These are phyloP conservation scores for Melanerpes aurifrons DNA, from an alignment of 2,113 vertebrate species.

Conservation along the genomic window DNA sequence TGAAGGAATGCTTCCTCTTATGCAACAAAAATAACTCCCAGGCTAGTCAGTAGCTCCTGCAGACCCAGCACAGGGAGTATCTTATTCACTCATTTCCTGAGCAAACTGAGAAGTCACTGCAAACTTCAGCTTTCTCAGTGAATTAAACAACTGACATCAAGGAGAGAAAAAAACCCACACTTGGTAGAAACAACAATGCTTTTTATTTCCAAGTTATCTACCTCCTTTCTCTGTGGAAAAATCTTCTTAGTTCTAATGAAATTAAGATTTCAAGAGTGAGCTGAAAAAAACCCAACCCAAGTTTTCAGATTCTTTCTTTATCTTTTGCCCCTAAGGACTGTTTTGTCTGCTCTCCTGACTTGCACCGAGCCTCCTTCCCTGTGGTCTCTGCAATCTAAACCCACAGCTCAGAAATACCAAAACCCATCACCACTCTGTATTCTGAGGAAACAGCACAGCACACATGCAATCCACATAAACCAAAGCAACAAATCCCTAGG, in stretches of 20 bases:
- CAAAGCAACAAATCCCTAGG: rapidly evolving
- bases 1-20: neutral
- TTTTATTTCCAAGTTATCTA: neutral
- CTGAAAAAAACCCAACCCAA: neutral
- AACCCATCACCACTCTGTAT: neutral
- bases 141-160: neutral
- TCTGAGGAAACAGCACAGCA: neutral
- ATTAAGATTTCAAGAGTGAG: neutral
- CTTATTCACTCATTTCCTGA: neutral
- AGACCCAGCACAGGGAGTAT: neutral
- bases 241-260: neutral
- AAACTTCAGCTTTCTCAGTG: neutral
- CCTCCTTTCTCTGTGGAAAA: neutral
- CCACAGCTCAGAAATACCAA: neutral
- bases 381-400: neutral
- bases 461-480: rapidly evolving
- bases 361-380: neutral
- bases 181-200: neutral
- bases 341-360: neutral
- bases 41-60: neutral
- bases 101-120: neutral
- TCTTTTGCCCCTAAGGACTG: neutral
- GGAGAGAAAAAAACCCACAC: neutral
- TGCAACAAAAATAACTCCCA: neutral
- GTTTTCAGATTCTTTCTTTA: neutral